Percentiles rank a stretch among this genome's conserved stretches.
phyloP scores from a whole-genome alignment of 2,113 vertebrate species.

The Okapia johnstoni region DNA sequence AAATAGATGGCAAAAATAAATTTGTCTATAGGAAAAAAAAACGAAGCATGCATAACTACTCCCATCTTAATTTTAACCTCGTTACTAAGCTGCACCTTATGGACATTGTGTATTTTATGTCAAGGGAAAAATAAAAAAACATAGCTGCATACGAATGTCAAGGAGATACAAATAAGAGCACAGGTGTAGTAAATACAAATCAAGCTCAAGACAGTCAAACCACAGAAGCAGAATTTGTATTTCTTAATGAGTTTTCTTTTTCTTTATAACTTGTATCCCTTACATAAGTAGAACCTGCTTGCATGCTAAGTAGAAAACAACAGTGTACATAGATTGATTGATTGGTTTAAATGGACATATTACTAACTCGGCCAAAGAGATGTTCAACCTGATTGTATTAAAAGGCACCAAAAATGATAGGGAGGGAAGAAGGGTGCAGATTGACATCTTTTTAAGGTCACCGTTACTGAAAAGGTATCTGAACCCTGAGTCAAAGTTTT shows the following conservation, averaged over 20 bases:
- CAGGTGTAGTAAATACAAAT: background rate
- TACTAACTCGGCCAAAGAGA: background rate
- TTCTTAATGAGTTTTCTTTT: constrained; percentile 20
- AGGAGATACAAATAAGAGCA: background rate
- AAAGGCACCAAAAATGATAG: background rate
- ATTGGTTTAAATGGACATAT: background rate
- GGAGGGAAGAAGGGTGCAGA: background rate
- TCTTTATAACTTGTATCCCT: background rate
- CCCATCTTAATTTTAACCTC: background rate
- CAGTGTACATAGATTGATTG: background rate
- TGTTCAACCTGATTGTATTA: background rate
- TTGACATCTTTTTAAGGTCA: background rate
- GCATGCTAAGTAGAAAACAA: background rate
- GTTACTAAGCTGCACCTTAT: background rate
- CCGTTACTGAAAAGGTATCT: background rate
- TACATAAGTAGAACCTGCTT: background rate
- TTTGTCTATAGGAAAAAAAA: background rate
- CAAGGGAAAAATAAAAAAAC: constrained; percentile 32
- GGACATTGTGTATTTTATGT: background rate
- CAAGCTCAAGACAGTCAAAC: constrained; percentile 23
- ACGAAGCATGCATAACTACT: background rate
- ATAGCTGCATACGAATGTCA: background rate
- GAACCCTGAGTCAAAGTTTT: background rate
- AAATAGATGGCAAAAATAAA: background rate
- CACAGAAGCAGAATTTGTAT: constrained; percentile 36